Conservation (phyloP, 2,113 vertebrate species). For the Toxostoma redivivum region DNA sequence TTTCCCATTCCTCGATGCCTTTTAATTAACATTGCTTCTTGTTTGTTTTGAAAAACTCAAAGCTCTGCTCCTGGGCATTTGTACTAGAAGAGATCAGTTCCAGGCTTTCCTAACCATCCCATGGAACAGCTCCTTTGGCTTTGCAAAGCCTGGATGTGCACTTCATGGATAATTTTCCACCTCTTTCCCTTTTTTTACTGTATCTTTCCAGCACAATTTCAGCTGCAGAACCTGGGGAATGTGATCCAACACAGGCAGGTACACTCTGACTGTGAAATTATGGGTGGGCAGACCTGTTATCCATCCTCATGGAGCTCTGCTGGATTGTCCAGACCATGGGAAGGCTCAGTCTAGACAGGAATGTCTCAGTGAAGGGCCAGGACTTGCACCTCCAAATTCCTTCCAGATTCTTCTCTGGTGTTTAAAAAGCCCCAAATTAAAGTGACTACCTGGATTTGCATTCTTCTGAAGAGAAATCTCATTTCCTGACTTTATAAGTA, state of each 20-base stretch:
- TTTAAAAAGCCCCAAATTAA: not conserved
- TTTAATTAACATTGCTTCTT: not conserved
- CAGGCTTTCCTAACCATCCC: not conserved
- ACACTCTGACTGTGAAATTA: not conserved
- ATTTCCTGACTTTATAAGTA: not conserved
- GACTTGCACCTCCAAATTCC: not conserved
- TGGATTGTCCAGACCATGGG: not conserved
- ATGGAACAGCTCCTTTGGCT: not conserved
- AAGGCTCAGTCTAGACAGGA: not conserved
- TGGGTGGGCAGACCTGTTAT: not conserved
- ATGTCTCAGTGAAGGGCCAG: not conserved
- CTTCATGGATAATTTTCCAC: not conserved
- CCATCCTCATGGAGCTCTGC: not conserved
- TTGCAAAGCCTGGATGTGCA: not conserved
- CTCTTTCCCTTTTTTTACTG: not conserved
- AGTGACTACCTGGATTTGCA: not conserved
- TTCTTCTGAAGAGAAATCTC: not conserved
- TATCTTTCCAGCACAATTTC: not conserved
- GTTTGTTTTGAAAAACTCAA: not conserved
- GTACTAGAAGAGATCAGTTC: not conserved
- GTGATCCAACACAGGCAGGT: not conserved
- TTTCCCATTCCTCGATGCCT: not conserved
- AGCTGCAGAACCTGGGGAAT: not conserved
- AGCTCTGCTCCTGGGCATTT: not conserved
- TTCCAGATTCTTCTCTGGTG: not conserved